Conservation (phyloP, 2,797 vertebrate genomes). For the Cryptoblepharus egeriae region DNA sequence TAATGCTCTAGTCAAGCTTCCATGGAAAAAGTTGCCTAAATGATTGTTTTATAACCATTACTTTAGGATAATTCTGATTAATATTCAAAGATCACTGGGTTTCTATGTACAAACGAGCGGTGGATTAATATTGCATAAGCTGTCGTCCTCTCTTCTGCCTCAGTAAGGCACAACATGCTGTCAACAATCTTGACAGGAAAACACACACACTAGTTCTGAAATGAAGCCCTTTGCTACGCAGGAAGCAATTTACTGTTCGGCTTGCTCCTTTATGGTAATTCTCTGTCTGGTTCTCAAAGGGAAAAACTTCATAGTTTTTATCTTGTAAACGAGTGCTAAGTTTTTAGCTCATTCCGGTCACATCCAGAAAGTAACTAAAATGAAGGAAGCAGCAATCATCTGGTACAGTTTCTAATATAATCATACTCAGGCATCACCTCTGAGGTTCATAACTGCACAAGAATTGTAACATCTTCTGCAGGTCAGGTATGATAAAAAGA, state of each 20-base stretch:
- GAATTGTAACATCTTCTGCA: conserved; percentile 30
- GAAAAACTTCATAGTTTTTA: conserved; percentile 50
- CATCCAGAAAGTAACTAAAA: conserved; percentile 32
- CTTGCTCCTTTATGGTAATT: conserved; percentile 45
- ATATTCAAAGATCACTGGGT: conserved; percentile 55
- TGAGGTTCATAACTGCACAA: neutral
- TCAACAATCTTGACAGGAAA: conserved; percentile 57
- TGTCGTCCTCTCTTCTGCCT: conserved; percentile 44
- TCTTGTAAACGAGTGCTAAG: conserved; percentile 37
- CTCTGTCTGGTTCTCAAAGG: conserved; percentile 30
- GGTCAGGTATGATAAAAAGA: conserved; percentile 24
- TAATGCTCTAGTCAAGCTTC: conserved; percentile 41
- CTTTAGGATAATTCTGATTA: conserved; percentile 61
- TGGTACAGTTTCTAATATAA: conserved; percentile 3
- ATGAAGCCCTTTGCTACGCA: conserved; percentile 43
- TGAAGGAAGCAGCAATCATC: conserved; percentile 41
- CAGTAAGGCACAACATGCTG: conserved; percentile 49
- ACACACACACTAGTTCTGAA: conserved; percentile 37
- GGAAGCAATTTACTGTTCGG: conserved; percentile 47
- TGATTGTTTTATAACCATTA: conserved; percentile 34
- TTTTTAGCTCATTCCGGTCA: conserved; percentile 47
- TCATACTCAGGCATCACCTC: conserved; percentile 10
- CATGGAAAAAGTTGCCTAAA: conserved; percentile 32
- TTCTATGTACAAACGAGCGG: conserved; percentile 49
- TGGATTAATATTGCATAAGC: conserved; percentile 59